Conservation (phyloP, 2,888 invertebrate species). For the Sesia bembeciformis region DNA sequence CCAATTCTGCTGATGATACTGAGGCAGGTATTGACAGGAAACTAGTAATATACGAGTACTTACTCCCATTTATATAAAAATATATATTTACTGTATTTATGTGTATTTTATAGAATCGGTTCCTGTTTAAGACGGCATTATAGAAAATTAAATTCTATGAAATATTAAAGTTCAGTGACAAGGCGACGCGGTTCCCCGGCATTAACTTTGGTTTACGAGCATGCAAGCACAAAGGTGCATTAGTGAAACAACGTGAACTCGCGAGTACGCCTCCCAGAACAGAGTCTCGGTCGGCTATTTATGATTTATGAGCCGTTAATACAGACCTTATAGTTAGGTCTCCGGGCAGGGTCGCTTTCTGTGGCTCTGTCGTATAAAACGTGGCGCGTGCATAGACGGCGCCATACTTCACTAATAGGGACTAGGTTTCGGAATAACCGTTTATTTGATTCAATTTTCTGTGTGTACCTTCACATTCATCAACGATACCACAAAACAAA, state of each 20-base stretch:
- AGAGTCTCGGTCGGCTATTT: slow-evolving; percentile 30
- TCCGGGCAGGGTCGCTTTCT: neutral
- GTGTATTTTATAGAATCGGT: slow-evolving; percentile 5
- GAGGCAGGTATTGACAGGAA: too few relatives aligned
- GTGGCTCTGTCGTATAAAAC: neutral
- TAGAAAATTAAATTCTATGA: slow-evolving; percentile 23
- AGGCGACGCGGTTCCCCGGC: slow-evolving; percentile 16
- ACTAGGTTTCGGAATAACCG: too few relatives aligned
- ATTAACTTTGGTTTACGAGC: slow-evolving; percentile 27
- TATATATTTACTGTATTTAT: too few relatives aligned
- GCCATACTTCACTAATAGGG: too few relatives aligned
- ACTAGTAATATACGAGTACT: too few relatives aligned
- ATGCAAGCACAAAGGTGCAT: slow-evolving; percentile 48
- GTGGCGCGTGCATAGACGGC: too few relatives aligned
- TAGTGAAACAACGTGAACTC: slow-evolving; percentile 22
- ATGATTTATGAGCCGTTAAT: slow-evolving; percentile 61
- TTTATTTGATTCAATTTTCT: too few relatives aligned
- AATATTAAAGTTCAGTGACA: slow-evolving; percentile 16
- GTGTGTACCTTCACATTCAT: too few relatives aligned
- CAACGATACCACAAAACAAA: too few relatives aligned
- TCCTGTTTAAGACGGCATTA: slow-evolving; percentile 15
- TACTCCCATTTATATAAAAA: too few relatives aligned
- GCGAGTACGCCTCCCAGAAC: slow-evolving; percentile 24
- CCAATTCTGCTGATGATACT: too few relatives aligned
- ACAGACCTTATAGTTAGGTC: slow-evolving; percentile 47